A percentile compares a stretch with the other conserved stretches of the same genome.
Evolutionary conservation across 2,888 invertebrate species (phyloP).

Genomic region (Sinotaia quadrata): DNA sequence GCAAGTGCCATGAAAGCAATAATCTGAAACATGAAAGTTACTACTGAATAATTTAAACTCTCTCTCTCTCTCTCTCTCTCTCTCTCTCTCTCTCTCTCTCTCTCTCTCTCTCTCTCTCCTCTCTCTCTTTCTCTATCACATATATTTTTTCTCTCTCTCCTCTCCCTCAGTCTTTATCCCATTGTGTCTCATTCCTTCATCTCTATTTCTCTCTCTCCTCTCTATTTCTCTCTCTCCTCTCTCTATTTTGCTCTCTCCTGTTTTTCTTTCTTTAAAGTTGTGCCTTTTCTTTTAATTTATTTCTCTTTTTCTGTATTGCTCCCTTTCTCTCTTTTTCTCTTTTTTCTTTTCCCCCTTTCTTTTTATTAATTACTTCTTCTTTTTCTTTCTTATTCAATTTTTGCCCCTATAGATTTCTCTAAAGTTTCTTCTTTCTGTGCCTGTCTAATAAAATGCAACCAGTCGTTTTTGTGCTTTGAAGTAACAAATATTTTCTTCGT

Average conservation of each 20-base stretch:
- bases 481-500: too few relatives aligned
- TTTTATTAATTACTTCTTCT: neutral
- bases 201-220: neutral
- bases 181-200: neutral
- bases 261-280: conserved; percentile 3
- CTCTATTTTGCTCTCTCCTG: neutral
- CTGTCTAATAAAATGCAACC: too few relatives aligned
- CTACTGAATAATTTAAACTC: too few relatives aligned
- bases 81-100: conserved; percentile 6
- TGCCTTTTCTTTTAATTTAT: too few relatives aligned
- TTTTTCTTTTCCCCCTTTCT: neutral
- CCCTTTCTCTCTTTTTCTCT: neutral
- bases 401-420: too few relatives aligned
- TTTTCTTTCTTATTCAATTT: too few relatives aligned
- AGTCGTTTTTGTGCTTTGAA: too few relatives aligned
- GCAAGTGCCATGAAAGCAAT: too few relatives aligned
- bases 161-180: too few relatives aligned
- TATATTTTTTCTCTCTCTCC: neutral
- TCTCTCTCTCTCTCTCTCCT: neutral
- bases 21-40: too few relatives aligned
- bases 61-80: neutral
- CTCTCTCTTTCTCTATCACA: neutral
- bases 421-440: too few relatives aligned
- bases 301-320: neutral
- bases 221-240: neutral